These are phyloP conservation scores for Neomorphus geoffroyi DNA, from an alignment of 2,797 vertebrate genomes.

Conservation along the genomic window DNA sequence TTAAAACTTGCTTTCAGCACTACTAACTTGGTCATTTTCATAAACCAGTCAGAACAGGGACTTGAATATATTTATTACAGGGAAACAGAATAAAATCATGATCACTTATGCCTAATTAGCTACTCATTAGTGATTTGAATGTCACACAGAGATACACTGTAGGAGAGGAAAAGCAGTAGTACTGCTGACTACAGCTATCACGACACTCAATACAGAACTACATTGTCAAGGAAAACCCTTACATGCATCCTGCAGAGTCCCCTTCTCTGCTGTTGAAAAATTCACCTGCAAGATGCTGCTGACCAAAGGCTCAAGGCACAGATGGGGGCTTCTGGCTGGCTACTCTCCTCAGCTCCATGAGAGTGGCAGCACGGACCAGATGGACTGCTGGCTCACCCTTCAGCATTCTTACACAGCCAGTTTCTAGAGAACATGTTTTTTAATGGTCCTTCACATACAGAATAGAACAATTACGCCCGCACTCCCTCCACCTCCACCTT, in stretches of 20 bases:
- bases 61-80: neutral
- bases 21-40: neutral
- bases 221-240: neutral
- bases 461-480: neutral
- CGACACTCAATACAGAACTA: neutral
- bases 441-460: neutral
- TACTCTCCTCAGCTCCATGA: neutral
- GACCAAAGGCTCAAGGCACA: neutral
- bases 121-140: neutral
- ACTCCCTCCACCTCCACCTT: too few species aligned
- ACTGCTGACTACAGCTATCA: neutral
- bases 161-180: neutral
- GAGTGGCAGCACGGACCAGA: neutral
- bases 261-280: neutral
- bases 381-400: neutral
- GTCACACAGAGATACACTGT: neutral
- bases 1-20: neutral
- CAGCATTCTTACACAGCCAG: rapidly evolving
- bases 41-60: neutral
- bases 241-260: rapidly evolving
- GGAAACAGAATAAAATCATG: constrained; percentile 10
- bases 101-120: constrained; percentile 6
- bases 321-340: neutral
- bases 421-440: neutral
- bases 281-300: neutral